Percentiles rank a stretch among this genome's conserved stretches.
Evolutionary conservation across 2,888 invertebrate genomes (phyloP).

Genomic region (Epinotia nisella): DNA sequence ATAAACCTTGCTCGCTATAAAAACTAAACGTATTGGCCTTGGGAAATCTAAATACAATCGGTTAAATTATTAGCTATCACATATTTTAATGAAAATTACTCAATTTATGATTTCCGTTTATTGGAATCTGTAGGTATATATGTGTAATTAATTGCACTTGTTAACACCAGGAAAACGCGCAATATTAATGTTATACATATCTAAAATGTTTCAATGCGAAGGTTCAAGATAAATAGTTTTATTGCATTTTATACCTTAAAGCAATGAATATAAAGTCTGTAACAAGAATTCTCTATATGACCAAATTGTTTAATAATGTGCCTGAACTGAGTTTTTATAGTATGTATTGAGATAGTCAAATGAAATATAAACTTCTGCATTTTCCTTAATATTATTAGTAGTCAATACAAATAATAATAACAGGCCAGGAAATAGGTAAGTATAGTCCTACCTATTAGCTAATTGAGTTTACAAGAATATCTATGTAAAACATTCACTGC

Average conservation of each 20-base stretch:
- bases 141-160: background rate
- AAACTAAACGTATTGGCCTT: background rate
- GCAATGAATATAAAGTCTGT: background rate
- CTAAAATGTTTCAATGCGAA: background rate
- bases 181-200: background rate
- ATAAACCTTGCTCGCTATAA: no score
- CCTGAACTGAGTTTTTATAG: background rate
- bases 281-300: background rate
- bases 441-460: no score
- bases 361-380: no score
- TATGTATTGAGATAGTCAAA: no score
- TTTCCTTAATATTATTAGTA: no score
- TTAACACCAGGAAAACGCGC: background rate
- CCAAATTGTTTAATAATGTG: background rate
- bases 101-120: no score
- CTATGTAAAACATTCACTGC: no score
- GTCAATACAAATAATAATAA: no score
- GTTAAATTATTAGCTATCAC: slow-evolving; percentile 11
- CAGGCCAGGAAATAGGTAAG: no score
- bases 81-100: background rate
- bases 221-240: background rate
- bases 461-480: no score
- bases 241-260: background rate
- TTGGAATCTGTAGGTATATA: background rate
- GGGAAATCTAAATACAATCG: background rate